Conservation (phyloP, 1,140 invertebrate genomes). For the Solenopsis invicta region DNA sequence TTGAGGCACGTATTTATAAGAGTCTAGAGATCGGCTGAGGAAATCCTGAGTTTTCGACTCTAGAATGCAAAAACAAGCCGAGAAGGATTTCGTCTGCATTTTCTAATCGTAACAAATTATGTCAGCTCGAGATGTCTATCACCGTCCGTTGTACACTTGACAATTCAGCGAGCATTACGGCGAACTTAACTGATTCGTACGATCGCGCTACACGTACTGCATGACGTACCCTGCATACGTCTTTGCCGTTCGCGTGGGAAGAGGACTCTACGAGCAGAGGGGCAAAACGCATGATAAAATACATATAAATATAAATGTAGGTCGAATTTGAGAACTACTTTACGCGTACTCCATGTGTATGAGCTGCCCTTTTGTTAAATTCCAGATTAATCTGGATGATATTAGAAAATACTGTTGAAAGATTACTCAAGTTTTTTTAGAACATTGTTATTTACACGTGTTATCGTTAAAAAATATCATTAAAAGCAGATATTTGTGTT, state of each 20-base stretch:
- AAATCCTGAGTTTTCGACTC: slow-evolving; percentile 11
- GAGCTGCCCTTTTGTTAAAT: slow-evolving; percentile 3
- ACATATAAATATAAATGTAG: slow-evolving; percentile 34
- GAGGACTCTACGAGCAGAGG: slow-evolving; percentile 30
- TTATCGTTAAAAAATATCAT: slow-evolving; percentile 16
- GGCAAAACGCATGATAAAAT: slow-evolving; percentile 36
- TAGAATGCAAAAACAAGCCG: neutral
- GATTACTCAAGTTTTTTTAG: neutral
- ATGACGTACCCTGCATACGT: slow-evolving; percentile 15
- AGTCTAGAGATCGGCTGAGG: neutral
- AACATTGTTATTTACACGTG: slow-evolving; percentile 28
- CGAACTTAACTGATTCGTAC: slow-evolving; percentile 20
- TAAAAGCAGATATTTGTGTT: slow-evolving; percentile 32
- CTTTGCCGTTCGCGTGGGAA: neutral
- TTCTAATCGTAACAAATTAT: slow-evolving; percentile 13
- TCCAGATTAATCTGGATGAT: slow-evolving; percentile 5
- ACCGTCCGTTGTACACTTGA: neutral
- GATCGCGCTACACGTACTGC: slow-evolving; percentile 52
- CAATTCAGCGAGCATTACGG: slow-evolving; percentile 25
- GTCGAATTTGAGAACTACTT: neutral
- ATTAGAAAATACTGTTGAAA: neutral
- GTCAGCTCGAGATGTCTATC: slow-evolving; percentile 17
- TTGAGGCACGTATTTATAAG: slow-evolving; percentile 9
- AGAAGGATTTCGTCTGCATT: slow-evolving; percentile 13
- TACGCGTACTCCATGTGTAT: neutral